Percentiles rank a stretch among this genome's conserved stretches.
Evolutionary conservation across 2,113 vertebrate genomes (phyloP).

Genomic region (Cheirogaleus medius): DNA sequence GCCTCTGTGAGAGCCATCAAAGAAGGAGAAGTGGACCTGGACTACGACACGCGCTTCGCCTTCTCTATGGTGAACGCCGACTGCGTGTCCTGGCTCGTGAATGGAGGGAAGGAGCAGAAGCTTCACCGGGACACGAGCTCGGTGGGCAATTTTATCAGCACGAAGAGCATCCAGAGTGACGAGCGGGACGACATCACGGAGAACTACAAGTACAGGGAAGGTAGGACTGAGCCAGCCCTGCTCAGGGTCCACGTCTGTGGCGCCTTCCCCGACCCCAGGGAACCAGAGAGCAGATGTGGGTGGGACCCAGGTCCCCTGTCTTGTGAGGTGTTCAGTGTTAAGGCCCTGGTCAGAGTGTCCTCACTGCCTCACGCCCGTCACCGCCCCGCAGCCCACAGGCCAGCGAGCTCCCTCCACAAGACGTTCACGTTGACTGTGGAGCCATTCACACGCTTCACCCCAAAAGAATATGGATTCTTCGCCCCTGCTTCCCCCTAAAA

Average conservation of each 20-base stretch:
- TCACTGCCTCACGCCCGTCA: neutral
- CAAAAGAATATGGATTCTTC: neutral
- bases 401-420: neutral
- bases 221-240: constrained; percentile 36
- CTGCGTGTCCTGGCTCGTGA: constrained; percentile 84
- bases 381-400: neutral
- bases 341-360: neutral
- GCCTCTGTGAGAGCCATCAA: constrained; percentile 80
- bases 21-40: constrained; percentile 78
- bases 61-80: constrained; percentile 87
- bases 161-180: constrained; percentile 77
- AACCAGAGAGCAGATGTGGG: neutral
- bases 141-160: constrained; percentile 82
- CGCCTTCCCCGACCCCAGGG: neutral
- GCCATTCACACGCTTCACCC: neutral
- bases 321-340: neutral
- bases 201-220: constrained; percentile 82
- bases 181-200: constrained; percentile 80
- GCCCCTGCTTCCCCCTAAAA: neutral
- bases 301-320: neutral
- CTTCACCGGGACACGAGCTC: constrained; percentile 59
- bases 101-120: constrained; percentile 69
- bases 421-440: neutral
- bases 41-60: constrained; percentile 76
- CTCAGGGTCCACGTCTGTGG: neutral